Evolutionary conservation across 2,888 invertebrate genomes (phyloP), one percentile per base, ranked within the genome.

Genomic region (Anticlea derivata): DNA sequence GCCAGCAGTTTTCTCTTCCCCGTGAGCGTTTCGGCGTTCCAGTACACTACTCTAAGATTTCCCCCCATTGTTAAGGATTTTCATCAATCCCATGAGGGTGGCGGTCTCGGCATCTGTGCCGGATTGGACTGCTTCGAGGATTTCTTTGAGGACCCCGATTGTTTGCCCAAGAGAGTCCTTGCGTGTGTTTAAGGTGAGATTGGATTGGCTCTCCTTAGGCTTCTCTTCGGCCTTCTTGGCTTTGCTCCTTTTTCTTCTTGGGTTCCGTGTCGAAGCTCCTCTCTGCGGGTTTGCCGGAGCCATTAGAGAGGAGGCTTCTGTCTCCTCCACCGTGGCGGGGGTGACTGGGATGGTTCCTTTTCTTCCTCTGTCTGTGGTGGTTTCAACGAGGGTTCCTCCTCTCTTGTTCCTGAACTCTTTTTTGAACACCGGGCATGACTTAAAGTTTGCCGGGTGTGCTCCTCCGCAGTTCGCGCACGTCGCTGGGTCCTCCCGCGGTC

Each of bases 391-490:
- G 0, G 54, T 46, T 0, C 58, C 60, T 0, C 47, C 56, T 5
- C 29, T 37, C 17, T 39, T 51, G 33, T 59, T 56, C 0, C 53
- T n/a, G 0, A 33, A 13, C 34, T 62, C 58, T 7, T 11, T 13
- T 0, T 7, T 10, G 10, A 37, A 55, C 0, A 50, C 48, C 0
- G 60, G 61, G 46, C 66, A 66, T 0, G 31, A 2, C 0, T 37
- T 13, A 29, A 47, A 20, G 46, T 57, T 58, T 0, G 64, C 57
- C 0, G 57, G 47, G 34, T 62, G 59, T 0, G 38, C 12, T 0
- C 48, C 62, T 1, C 47, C 44, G 39, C 59, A 60, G 24, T n/a
- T n/a, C n/a, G n/a, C n/a, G n/a, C n/a, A n/a, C n/a, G n/a, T n/a
- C n/a, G n/a, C n/a, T n/a, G n/a, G n/a, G n/a, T n/a, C n/a, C n/a